Percentiles rank a stretch among this genome's conserved stretches.
phyloP scores from a whole-genome alignment of 2,113 vertebrate genomes.

The Dendrocopos noguchii region DNA sequence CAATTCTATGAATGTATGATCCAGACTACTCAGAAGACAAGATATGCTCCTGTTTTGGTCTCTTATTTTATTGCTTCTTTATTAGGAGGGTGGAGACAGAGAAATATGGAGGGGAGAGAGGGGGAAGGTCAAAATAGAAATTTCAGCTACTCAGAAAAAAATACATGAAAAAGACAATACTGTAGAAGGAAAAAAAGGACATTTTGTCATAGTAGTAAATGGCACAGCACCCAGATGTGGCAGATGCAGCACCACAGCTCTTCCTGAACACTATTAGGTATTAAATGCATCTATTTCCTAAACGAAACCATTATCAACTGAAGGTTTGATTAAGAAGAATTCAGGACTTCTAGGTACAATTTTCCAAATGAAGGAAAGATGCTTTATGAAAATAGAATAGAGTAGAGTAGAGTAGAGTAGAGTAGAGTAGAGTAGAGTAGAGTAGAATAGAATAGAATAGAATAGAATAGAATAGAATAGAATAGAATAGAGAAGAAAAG shows the following conservation, averaged over 20 bases:
- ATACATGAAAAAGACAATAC: neutral
- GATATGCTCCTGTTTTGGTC: neutral
- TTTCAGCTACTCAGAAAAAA: neutral
- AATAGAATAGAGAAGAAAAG: too few species aligned
- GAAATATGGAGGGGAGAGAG: accelerated
- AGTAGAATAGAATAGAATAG: too few species aligned
- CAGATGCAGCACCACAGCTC: neutral
- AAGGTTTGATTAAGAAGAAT: neutral
- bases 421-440: too few species aligned
- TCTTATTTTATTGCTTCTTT: neutral
- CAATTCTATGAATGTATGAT: too few species aligned
- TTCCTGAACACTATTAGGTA: neutral
- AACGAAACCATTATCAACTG: neutral
- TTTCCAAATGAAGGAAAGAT: neutral
- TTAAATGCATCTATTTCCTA: neutral
- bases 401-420: too few species aligned
- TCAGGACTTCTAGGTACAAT: neutral
- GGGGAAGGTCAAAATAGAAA: neutral
- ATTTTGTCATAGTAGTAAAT: neutral
- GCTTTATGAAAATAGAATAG: neutral
- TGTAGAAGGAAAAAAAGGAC: neutral
- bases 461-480: too few species aligned
- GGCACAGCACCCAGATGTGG: neutral
- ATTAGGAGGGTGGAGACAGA: neutral
- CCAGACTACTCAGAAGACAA: neutral